Evolutionary conservation across 2,113 vertebrate species (phyloP).

Genomic region (Syngnathus typhle): DNA sequence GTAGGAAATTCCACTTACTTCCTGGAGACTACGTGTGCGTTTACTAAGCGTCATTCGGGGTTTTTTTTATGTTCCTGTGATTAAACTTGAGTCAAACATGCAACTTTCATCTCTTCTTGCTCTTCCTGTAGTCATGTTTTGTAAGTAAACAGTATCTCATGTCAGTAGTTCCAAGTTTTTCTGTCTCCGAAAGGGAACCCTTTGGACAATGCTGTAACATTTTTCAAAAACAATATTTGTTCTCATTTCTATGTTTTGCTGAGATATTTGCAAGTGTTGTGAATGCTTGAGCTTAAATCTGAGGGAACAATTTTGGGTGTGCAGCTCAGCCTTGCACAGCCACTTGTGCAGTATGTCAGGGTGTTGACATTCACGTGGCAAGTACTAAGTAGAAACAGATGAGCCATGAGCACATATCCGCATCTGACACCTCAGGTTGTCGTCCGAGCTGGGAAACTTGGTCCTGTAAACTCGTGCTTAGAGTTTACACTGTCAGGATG

Average conservation of each 20-base stretch:
- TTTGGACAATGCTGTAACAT: no score
- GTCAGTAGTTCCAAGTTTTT: background rate
- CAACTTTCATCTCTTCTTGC: background rate
- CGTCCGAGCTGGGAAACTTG: constrained; percentile 26
- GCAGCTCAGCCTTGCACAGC: background rate
- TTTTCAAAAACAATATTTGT: background rate
- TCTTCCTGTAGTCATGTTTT: background rate
- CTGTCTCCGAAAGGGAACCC: background rate
- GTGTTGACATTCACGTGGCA: constrained; percentile 27
- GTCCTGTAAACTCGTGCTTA: background rate
- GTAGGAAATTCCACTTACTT: background rate
- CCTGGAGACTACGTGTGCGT: background rate
- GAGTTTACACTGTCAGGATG: background rate
- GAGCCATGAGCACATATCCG: constrained; percentile 17
- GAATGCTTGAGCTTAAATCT: background rate
- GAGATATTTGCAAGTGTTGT: background rate
- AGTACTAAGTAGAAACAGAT: constrained; percentile 55
- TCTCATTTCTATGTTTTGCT: no score
- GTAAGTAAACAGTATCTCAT: background rate
- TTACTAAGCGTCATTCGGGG: background rate
- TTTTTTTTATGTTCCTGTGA: background rate
- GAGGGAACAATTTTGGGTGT: background rate
- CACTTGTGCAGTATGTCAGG: constrained; percentile 14
- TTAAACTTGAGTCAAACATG: background rate
- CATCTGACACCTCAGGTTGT: constrained; percentile 17